Conservation (phyloP, 2,888 invertebrate species). For the Arenicola marina region DNA sequence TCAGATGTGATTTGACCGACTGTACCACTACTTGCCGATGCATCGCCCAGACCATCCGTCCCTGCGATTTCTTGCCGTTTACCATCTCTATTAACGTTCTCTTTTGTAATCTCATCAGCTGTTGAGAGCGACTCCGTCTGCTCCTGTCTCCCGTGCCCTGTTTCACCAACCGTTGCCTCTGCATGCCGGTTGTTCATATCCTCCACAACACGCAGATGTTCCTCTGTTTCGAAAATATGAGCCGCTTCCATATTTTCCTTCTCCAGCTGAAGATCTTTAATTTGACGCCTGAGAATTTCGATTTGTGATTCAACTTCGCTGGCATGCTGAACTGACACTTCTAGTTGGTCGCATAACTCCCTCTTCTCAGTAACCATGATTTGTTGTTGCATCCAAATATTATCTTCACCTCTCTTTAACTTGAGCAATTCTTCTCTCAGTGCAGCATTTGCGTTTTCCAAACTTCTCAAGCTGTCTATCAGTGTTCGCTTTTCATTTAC, state of each 20-base stretch:
- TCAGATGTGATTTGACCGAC: too few species aligned
- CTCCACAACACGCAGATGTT: too few species aligned
- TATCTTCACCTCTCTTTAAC: neutral
- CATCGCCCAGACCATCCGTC: too few species aligned
- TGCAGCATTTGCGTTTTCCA: neutral
- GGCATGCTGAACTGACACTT: neutral
- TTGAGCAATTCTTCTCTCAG: constrained; percentile 3
- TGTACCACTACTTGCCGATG: too few species aligned
- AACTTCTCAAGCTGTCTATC: neutral
- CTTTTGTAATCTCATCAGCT: too few species aligned
- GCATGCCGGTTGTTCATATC: too few species aligned
- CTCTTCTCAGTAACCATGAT: constrained; percentile 16
- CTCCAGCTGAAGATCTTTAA: neutral
- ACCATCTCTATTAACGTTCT: too few species aligned
- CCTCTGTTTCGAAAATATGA: too few species aligned
- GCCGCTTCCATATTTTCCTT: neutral
- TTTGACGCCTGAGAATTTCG: neutral
- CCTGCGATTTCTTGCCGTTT: too few species aligned
- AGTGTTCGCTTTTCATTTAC: neutral
- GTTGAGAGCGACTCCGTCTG: too few species aligned
- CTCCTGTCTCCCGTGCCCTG: too few species aligned
- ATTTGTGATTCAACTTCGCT: neutral
- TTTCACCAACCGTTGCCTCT: too few species aligned
- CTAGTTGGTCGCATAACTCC: constrained; percentile 11
- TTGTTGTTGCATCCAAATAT: constrained; percentile 4